Evolutionary conservation across 2,797 vertebrate genomes (phyloP), one percentile per base, ranked within the genome.

Genomic region (Masticophis lateralis): DNA sequence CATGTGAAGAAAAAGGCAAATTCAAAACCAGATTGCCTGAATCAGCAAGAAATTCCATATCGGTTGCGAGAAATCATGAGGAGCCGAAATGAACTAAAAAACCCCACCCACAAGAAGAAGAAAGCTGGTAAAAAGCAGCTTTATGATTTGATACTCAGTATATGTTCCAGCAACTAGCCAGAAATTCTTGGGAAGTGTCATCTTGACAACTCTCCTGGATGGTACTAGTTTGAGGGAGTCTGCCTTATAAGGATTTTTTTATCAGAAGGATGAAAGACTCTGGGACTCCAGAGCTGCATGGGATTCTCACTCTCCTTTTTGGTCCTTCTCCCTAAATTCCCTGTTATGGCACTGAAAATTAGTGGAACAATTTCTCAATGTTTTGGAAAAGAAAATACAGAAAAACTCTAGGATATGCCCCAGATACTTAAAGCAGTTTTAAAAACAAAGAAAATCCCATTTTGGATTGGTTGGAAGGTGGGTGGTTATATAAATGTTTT

Each of bases 61-160:
- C 98, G 97, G 25, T 98, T 99, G n/a, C 98, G 98, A 83, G 99
- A 99, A 96, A 99, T 99, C 1, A 99, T 99, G 97, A 98, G 95
- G 96, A 98, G 98, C 96, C 98, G 98, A 1, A 97, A 99, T 83
- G 98, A 97, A 92, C 98, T 99, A 98, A 98, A 98, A 90, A 95
- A 87, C 0, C 97, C 97, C 0, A 6, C 89, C 0, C 28, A 61
- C 0, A 95, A 95, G 87, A 95, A 79, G 92, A 98, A 79, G 92
- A 94, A 0, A 86, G 5, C 2, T 2, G 98, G 98, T 98, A 96
- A 92, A 0, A 69, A 3, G 43, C 28, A 47, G 55, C 32, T 1
- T 90, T 13, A 4, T 25, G 25, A 27, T 89, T 63, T 9, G 16
- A 74, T 91, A 56, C 91, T 47, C 27, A 25, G 7, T 28, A 74